Conservation (phyloP, 2,113 vertebrate genomes). For the Donacobius atricapilla region DNA sequence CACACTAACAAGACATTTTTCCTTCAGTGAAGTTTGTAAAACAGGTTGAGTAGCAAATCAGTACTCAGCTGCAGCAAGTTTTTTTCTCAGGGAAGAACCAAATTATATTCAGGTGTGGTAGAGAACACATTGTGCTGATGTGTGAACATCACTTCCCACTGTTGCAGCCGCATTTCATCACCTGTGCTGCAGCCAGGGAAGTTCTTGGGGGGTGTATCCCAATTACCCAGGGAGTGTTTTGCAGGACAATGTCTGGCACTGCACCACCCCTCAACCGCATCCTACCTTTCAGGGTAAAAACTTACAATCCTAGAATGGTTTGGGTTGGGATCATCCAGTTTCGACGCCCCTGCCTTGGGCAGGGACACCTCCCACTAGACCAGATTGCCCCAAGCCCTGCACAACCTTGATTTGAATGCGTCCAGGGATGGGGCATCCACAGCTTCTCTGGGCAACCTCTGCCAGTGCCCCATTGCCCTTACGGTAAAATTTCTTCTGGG, state of each 20-base stretch:
- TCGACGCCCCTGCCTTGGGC: accelerated
- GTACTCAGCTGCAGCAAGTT: neutral
- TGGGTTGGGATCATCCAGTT: neutral
- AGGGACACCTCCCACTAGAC: neutral
- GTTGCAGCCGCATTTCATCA: neutral
- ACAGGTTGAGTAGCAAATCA: neutral
- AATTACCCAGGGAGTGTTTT: accelerated
- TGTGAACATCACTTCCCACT: neutral
- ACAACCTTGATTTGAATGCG: neutral
- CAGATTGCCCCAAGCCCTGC: neutral
- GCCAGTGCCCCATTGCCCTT: too few species aligned
- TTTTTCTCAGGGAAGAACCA: neutral
- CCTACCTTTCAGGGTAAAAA: neutral
- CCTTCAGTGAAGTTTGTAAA: neutral
- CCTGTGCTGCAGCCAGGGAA: neutral
- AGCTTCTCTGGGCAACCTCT: neutral
- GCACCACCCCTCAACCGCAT: neutral
- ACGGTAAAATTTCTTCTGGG: neutral
- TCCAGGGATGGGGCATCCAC: neutral
- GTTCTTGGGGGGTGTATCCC: neutral
- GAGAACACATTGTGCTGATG: neutral
- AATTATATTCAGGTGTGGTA: neutral
- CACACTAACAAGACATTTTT: neutral
- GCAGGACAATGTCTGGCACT: neutral
- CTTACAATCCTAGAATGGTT: accelerated